Evolutionary conservation across 2,797 vertebrate species (phyloP), one percentile per base, ranked within the genome.

Genomic region (Neopelma chrysocephalum): DNA sequence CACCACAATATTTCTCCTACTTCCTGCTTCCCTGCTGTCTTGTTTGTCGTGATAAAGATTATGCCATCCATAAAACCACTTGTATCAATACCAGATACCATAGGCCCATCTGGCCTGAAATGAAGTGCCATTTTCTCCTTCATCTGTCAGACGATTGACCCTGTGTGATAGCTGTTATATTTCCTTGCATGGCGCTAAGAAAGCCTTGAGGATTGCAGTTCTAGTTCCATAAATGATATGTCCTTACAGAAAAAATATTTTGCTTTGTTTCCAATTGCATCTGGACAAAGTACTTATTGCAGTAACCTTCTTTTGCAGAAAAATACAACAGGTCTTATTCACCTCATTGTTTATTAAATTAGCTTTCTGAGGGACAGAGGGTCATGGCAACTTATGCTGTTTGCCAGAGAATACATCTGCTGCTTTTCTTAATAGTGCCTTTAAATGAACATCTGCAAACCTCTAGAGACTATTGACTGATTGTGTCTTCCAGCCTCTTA

Each of bases 381-480:
- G 78, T 86, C 89, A 97, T 19, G 72, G 75, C 50, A 93, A 72
- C 62, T 65, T 62, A 72, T 93, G 43, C 36, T 17, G 0, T 65
- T 95, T 77, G 86, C 93, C 85, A 96, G 68, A 82, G 25, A 96
- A 92, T 26, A 54, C 93, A 96, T 90, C 91, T 95, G 91, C 27
- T 95, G 40, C 70, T 93, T 90, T 73, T 92, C 81, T 95, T 68
- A 87, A 79, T n/a, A 95, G 93, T 36, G 29, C 3, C 75, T 92
- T 87, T 92, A 89, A 89, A 71, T 71, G 87, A 95, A 96, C 91
- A 97, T 90, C 90, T 97, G 89, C 70, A 96, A 94, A 76, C 15
- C 40, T 91, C 53, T 56, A 61, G 78, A 73, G 38, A 84, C 20
- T 83, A 32, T 18, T 93, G 65, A 66, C 71, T 56, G 48, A 45